Evolutionary conservation across 64 coral and sea anemone species (phyloP).

Genomic region (Montipora capricornis): DNA sequence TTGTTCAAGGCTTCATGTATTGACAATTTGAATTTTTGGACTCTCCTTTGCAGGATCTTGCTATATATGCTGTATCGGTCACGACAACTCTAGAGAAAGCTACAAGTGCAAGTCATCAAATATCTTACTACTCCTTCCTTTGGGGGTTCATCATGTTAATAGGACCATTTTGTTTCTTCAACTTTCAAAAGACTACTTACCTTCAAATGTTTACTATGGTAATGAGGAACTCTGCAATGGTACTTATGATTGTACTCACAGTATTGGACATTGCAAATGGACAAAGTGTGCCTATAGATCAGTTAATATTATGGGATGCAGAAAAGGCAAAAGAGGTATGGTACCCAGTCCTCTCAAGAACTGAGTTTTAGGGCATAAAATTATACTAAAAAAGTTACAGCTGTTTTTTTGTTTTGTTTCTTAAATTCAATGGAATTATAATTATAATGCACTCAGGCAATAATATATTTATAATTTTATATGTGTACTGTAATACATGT

Average conservation of each 20-base stretch:
- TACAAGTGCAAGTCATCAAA: slow-evolving; percentile 61
- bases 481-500: too few relatives aligned
- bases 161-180: slow-evolving; percentile 94
- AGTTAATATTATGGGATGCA: slow-evolving; percentile 73
- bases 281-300: slow-evolving; percentile 68
- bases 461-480: too few relatives aligned
- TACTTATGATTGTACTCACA: slow-evolving; percentile 76
- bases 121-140: slow-evolving; percentile 89
- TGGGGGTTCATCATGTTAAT: slow-evolving; percentile 83
- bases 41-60: slow-evolving; percentile 75
- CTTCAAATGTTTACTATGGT: slow-evolving; percentile 91
- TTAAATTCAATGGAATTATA: too few relatives aligned
- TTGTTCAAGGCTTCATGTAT: too few relatives aligned
- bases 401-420: too few relatives aligned
- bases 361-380: too few relatives aligned
- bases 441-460: too few relatives aligned
- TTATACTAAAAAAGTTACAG: too few relatives aligned
- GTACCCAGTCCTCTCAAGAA: too few relatives aligned
- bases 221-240: slow-evolving; percentile 90
- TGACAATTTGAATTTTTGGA: too few relatives aligned
- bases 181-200: slow-evolving; percentile 90
- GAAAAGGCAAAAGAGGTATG: slow-evolving; percentile 85
- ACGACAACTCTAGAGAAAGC: slow-evolving; percentile 78
- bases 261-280: slow-evolving; percentile 77
- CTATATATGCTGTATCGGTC: slow-evolving; percentile 93